phyloP scores from a whole-genome alignment of 2,113 vertebrate genomes.

The cattle (Bos taurus) region DNA sequence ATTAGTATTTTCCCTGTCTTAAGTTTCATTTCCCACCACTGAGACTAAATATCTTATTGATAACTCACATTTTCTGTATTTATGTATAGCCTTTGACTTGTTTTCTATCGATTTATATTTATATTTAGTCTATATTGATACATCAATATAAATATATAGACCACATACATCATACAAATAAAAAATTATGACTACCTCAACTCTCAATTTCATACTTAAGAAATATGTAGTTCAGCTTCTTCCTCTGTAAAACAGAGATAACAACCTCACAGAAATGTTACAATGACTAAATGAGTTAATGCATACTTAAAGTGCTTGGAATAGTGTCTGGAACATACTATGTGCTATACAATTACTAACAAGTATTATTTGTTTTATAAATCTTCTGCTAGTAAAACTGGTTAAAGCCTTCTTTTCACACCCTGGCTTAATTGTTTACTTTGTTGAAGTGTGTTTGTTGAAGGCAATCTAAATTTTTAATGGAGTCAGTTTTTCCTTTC shows the following conservation, averaged over 20 bases:
- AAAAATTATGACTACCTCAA: not conserved
- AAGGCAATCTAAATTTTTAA: slow-evolving; percentile 7
- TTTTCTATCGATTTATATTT: not conserved
- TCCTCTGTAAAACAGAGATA: not conserved
- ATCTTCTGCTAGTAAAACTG: not conserved
- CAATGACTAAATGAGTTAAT: not conserved
- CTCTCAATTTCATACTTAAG: not conserved
- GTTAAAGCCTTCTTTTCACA: not conserved
- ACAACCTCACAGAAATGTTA: not conserved
- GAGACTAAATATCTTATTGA: not conserved
- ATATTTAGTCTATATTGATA: not conserved
- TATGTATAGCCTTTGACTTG: not conserved
- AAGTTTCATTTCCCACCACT: not conserved
- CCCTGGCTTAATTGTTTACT: not conserved
- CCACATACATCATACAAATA: not conserved
- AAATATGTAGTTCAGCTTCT: not conserved
- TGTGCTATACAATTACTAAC: not conserved
- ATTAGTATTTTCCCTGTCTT: not conserved
- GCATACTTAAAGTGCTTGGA: not conserved
- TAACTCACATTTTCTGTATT: not conserved
- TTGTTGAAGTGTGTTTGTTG: not conserved
- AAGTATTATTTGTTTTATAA: not conserved
- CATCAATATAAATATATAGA: not conserved
- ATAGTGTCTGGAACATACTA: not conserved
- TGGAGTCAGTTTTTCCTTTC: not conserved